Conservation (phyloP, 2,888 invertebrate genomes). For the Eupelmus urozonus region DNA sequence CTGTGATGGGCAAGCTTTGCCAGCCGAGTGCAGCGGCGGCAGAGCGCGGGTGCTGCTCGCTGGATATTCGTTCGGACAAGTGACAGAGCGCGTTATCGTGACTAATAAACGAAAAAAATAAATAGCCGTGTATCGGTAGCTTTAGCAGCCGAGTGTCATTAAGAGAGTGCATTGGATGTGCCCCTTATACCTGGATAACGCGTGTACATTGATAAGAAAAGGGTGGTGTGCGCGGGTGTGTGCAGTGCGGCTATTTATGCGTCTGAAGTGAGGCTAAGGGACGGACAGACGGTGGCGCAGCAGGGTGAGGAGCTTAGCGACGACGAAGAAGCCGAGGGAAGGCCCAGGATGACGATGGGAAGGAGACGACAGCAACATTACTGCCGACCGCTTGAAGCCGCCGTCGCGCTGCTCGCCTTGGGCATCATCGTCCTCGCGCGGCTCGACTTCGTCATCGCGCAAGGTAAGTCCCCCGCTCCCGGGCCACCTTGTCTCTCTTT, state of each 20-base stretch:
- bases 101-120: not conserved
- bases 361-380: constrained; percentile 42
- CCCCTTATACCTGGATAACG: too few species aligned
- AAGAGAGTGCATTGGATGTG: too few species aligned
- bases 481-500: not conserved
- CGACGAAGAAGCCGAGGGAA: constrained; percentile 57
- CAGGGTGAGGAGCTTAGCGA: constrained; percentile 15
- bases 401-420: constrained; percentile 41
- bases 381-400: constrained; percentile 65
- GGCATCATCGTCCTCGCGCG: constrained; percentile 66
- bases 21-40: not conserved
- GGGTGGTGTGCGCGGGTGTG: not conserved
- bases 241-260: not conserved
- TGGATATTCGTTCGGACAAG: not conserved
- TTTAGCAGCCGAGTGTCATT: too few species aligned
- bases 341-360: constrained; percentile 37
- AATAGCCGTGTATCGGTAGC: not conserved
- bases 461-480: constrained; percentile 70
- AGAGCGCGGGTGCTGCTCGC: not conserved
- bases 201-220: not conserved
- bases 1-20: constrained; percentile 5
- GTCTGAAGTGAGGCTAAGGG: not conserved
- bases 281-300: not conserved
- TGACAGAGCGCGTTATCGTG: not conserved
- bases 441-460: constrained; percentile 70